A percentile compares a stretch with the other conserved stretches of the same genome.
These are phyloP conservation scores for Enhydra lutris DNA, from an alignment of 2,113 vertebrate species.

Conservation along the genomic window DNA sequence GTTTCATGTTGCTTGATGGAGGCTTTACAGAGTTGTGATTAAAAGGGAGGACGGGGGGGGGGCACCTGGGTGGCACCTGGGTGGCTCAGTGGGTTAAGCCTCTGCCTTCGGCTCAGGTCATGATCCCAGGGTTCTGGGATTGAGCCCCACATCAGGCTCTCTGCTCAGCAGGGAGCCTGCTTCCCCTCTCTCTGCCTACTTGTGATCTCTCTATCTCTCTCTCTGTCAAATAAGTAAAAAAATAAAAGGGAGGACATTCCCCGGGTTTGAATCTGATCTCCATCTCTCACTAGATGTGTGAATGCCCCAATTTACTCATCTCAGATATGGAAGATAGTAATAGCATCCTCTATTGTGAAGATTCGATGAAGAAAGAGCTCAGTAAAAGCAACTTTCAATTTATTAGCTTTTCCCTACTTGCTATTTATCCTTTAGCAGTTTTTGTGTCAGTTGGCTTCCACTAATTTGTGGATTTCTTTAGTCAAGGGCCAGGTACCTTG, in stretches of 20 bases:
- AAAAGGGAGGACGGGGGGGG: background rate
- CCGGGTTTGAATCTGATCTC: background rate
- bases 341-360: background rate
- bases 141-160: too few relatives aligned
- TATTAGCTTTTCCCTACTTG: background rate
- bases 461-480: background rate
- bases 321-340: background rate
- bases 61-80: too few relatives aligned
- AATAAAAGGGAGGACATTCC: too few relatives aligned
- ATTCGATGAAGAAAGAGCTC: background rate
- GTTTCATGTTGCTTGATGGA: background rate
- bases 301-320: background rate
- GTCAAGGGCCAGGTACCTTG: background rate
- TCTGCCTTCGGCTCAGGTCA: too few relatives aligned
- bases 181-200: too few relatives aligned
- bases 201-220: too few relatives aligned
- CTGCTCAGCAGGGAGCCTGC: too few relatives aligned
- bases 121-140: too few relatives aligned
- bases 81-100: too few relatives aligned
- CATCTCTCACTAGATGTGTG: background rate
- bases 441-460: background rate
- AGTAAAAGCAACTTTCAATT: background rate
- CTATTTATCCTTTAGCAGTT: background rate
- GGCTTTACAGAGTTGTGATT: background rate
- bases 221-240: too few relatives aligned